These are phyloP conservation scores for Amphipyra berbera DNA, from an alignment of 2,888 invertebrate species.

Conservation along the genomic window DNA sequence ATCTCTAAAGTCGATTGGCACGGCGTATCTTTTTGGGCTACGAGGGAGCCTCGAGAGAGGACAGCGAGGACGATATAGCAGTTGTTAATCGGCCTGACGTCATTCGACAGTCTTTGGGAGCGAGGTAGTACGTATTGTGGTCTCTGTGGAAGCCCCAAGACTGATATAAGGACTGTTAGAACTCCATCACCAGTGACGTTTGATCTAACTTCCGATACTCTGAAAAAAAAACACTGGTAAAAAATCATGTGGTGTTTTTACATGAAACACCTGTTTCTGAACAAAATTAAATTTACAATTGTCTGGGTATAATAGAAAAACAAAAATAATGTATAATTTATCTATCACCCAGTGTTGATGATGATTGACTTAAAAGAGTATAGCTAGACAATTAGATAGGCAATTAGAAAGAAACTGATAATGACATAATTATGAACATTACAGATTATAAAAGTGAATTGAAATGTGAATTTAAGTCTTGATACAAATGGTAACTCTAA, in stretches of 20 bases:
- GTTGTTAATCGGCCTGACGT: constrained; percentile 79
- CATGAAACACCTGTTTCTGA: neutral
- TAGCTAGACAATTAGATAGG: no score
- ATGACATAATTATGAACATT: no score
- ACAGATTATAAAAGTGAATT: no score
- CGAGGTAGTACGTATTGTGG: constrained; percentile 73
- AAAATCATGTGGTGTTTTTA: neutral
- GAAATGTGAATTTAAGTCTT: no score
- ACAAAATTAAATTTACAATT: neutral
- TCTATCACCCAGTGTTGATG: no score
- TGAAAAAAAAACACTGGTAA: constrained; percentile 66
- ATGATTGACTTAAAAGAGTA: no score
- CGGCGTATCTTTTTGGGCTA: constrained; percentile 91
- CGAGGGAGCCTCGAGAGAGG: constrained; percentile 90
- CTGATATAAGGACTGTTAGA: constrained; percentile 82
- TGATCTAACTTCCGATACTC: constrained; percentile 85
- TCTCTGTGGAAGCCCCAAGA: constrained; percentile 77
- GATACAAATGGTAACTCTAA: no score
- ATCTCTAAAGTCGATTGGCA: constrained; percentile 90
- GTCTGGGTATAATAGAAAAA: no score
- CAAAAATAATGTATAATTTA: no score
- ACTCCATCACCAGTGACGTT: constrained; percentile 84
- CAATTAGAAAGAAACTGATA: no score
- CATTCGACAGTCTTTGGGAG: constrained; percentile 77
- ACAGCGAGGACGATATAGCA: constrained; percentile 91